Evolutionary conservation across 2,113 vertebrate genomes (phyloP).

Genomic region (Salvelinus sp.): DNA sequence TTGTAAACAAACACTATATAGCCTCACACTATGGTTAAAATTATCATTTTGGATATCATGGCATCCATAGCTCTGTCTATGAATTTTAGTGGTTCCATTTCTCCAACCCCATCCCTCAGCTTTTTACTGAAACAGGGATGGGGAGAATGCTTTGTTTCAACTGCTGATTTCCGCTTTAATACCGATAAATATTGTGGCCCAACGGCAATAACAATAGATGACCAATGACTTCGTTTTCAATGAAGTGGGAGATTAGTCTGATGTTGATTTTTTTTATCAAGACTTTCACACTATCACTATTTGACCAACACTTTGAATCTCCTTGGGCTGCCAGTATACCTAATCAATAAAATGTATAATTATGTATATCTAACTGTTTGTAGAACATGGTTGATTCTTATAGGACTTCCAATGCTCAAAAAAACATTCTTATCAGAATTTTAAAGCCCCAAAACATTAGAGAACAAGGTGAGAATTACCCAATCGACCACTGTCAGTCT

Average conservation of each 20-base stretch:
- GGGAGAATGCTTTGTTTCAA: too few species aligned
- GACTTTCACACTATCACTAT: constrained; percentile 34
- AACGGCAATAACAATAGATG: constrained; percentile 49
- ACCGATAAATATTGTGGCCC: constrained; percentile 52
- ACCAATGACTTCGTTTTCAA: constrained; percentile 45
- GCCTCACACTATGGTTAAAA: too few species aligned
- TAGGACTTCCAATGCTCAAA: constrained; percentile 17
- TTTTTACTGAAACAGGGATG: too few species aligned
- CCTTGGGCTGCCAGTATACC: constrained; percentile 59
- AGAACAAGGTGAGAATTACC: neutral
- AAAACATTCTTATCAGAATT: neutral
- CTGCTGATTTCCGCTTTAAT: neutral
- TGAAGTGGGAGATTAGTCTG: constrained; percentile 38
- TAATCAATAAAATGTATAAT: constrained; percentile 62
- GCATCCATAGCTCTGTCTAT: too few species aligned
- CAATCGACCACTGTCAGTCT: constrained; percentile 18
- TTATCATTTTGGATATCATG: too few species aligned
- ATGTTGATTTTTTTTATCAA: constrained; percentile 17
- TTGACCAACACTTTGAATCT: constrained; percentile 26
- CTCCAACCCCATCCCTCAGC: too few species aligned
- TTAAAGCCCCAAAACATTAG: neutral
- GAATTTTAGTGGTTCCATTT: too few species aligned
- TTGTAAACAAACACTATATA: too few species aligned
- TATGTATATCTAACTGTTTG: constrained; percentile 50
- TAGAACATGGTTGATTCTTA: constrained; percentile 55